These are phyloP conservation scores for Girardia tigrina DNA, from an alignment of 2,888 invertebrate genomes.

Conservation along the genomic window DNA sequence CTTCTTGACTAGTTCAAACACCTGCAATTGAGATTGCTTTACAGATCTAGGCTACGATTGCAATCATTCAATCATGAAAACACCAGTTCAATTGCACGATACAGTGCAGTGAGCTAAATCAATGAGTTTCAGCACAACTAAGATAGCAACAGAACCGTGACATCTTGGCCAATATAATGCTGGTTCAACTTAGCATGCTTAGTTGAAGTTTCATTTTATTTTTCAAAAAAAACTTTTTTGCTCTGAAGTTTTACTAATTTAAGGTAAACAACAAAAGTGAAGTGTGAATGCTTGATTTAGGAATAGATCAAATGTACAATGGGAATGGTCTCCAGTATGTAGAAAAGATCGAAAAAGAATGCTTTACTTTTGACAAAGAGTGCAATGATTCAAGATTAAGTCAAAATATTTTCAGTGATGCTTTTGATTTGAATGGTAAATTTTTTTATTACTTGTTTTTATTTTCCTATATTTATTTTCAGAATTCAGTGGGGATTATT, in stretches of 20 bases:
- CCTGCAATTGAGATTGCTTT: background rate
- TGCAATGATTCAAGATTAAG: slow-evolving; percentile 15
- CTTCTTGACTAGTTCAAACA: slow-evolving; percentile 3
- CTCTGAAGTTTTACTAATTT: background rate
- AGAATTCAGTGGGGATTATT: slow-evolving; percentile 8
- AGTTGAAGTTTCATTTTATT: background rate
- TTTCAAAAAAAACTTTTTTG: background rate
- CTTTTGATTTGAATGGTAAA: background rate
- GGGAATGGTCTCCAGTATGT: background rate
- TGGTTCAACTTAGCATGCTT: background rate
- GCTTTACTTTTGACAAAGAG: background rate
- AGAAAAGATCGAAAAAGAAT: background rate
- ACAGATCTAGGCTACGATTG: slow-evolving; percentile 16
- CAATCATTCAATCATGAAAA: background rate
- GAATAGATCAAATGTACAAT: slow-evolving; percentile 23
- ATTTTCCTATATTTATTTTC: background rate
- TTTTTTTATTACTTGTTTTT: background rate
- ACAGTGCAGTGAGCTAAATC: slow-evolving; percentile 23
- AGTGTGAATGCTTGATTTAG: slow-evolving; percentile 9
- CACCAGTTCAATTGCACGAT: slow-evolving; percentile 23
- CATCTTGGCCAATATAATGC: slow-evolving; percentile 2
- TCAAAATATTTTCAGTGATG: slow-evolving; percentile 9
- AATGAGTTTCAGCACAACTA: slow-evolving; percentile 20
- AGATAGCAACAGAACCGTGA: slow-evolving; percentile 9
- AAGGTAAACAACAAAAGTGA: background rate